These are phyloP conservation scores for Empis stercorea DNA, from an alignment of 2,888 invertebrate genomes.

Conservation along the genomic window DNA sequence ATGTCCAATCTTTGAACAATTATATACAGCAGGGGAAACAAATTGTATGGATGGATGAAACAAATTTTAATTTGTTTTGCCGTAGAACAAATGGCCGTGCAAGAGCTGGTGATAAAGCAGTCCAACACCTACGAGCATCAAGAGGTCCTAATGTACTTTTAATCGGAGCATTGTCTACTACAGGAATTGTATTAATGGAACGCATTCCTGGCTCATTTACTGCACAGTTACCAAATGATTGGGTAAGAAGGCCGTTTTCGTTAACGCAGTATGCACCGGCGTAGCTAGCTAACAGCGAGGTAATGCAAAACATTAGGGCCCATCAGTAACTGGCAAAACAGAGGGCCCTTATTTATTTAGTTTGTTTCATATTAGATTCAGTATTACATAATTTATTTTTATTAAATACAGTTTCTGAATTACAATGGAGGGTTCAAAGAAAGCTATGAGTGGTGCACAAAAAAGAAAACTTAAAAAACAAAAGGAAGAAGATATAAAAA, in stretches of 20 bases:
- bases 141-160: neutral
- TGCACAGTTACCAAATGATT: neutral
- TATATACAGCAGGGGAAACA: slow-evolving; percentile 3
- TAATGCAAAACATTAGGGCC: no score
- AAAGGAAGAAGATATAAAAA: neutral
- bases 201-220: neutral
- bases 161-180: neutral
- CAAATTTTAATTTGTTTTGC: slow-evolving; percentile 6
- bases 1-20: slow-evolving; percentile 2
- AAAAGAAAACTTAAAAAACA: neutral
- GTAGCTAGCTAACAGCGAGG: no score
- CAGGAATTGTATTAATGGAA: slow-evolving; percentile 3
- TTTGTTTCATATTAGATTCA: neutral
- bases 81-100: slow-evolving; percentile 2
- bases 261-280: no score
- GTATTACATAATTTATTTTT: neutral
- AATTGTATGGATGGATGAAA: slow-evolving; percentile 5
- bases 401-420: neutral
- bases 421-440: neutral
- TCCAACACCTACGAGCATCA: slow-evolving; percentile 2
- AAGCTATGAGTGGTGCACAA: neutral
- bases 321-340: no score
- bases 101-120: slow-evolving; percentile 1
- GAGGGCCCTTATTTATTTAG: no score
- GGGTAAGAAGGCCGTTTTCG: no score